Percentiles rank a stretch among this genome's conserved stretches.
Evolutionary conservation across 2,888 invertebrate genomes (phyloP).

Genomic region (Brassicogethes aeneus): DNA sequence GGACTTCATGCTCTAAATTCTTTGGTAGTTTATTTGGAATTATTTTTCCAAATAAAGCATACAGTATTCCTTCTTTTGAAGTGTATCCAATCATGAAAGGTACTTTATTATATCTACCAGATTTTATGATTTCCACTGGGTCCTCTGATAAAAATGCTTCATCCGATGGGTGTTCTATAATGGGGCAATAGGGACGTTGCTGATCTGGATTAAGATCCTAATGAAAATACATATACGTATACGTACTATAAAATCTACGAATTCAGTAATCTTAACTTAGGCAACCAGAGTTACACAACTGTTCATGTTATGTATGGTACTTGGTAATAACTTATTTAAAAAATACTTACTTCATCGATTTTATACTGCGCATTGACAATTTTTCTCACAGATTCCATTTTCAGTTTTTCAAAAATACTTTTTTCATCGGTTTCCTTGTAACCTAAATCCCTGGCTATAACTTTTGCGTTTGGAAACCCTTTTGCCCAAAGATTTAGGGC

Average conservation of each 20-base stretch:
- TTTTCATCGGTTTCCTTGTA: conserved; percentile 5
- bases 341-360: conserved; percentile 6
- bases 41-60: too few relatives aligned
- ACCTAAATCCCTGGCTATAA: conserved; percentile 2
- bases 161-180: not conserved
- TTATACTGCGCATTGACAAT: conserved; percentile 9
- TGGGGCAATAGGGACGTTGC: not conserved
- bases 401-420: conserved; percentile 7
- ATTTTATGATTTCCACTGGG: conserved; percentile 3
- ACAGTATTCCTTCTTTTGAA: conserved; percentile 1
- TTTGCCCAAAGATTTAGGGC: conserved; percentile 28
- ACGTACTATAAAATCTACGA: too few relatives aligned
- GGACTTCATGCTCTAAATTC: too few relatives aligned
- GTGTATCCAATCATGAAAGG: conserved; percentile 6
- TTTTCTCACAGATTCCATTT: not conserved
- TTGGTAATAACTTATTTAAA: not conserved
- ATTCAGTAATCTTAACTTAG: too few relatives aligned
- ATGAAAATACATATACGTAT: not conserved
- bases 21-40: too few relatives aligned
- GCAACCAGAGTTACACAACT: too few relatives aligned
- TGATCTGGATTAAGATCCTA: not conserved
- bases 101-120: conserved; percentile 3
- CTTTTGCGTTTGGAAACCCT: conserved; percentile 2
- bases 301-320: too few relatives aligned
- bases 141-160: conserved; percentile 4